These are phyloP conservation scores for Trachymyrmex cornetzi DNA, from an alignment of 1,140 invertebrate genomes.

Conservation along the genomic window DNA sequence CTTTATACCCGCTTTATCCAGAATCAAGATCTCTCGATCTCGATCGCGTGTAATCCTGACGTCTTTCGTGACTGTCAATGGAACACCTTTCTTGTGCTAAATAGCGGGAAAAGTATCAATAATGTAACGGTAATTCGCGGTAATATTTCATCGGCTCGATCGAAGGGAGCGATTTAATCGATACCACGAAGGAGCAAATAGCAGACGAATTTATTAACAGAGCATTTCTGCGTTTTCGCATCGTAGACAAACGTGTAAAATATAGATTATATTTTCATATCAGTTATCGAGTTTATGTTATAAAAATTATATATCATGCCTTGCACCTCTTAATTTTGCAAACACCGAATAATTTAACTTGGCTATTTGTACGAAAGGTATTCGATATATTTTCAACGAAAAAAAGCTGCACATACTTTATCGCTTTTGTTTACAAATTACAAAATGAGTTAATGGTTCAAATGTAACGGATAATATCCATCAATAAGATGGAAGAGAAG, in stretches of 20 bases:
- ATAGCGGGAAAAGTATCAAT: not conserved
- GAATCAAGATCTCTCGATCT: not conserved
- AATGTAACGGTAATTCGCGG: not conserved
- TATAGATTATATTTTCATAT: not conserved
- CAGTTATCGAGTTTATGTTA: not conserved
- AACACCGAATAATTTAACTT: not conserved
- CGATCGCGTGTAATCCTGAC: not conserved
- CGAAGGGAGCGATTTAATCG: constrained; percentile 15
- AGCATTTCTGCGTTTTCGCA: not conserved
- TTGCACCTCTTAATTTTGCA: not conserved
- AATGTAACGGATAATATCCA: not conserved
- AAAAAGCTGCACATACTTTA: not conserved
- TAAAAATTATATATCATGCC: not conserved
- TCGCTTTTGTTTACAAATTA: not conserved
- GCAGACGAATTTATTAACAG: not conserved
- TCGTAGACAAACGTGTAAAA: not conserved
- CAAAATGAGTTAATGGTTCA: not conserved
- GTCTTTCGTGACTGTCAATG: constrained; percentile 1
- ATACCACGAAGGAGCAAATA: not conserved
- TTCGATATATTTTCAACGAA: not conserved
- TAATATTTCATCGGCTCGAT: constrained; percentile 36
- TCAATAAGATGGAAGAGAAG: constrained; percentile 9
- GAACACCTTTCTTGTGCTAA: not conserved
- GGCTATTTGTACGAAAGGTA: not conserved
- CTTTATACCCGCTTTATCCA: not conserved